Conservation (phyloP, 2,113 vertebrate genomes). For the Rhea pennata region DNA sequence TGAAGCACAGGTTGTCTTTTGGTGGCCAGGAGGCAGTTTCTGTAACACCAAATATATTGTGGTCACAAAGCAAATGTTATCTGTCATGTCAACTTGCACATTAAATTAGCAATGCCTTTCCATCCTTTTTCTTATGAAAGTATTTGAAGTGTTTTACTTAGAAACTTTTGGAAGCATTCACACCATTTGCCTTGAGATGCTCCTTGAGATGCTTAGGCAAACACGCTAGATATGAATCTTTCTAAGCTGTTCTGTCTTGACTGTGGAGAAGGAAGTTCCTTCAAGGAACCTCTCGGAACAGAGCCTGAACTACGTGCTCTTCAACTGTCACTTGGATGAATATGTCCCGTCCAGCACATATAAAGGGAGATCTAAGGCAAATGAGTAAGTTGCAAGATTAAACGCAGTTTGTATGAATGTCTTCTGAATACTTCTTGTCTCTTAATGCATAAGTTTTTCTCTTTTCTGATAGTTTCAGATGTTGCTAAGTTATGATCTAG, state of each 20-base stretch:
- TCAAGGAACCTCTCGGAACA: neutral
- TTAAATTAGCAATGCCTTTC: neutral
- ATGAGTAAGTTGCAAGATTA: neutral
- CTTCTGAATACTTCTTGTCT: neutral
- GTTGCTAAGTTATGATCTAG: neutral
- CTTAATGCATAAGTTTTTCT: neutral
- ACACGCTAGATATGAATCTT: neutral
- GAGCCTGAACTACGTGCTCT: accelerated
- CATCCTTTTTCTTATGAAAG: neutral
- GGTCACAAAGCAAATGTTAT: neutral
- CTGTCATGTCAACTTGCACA: neutral
- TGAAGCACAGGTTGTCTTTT: neutral
- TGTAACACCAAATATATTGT: neutral
- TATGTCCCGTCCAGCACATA: neutral
- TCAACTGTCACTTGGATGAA: neutral
- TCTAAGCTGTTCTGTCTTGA: neutral
- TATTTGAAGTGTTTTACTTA: neutral
- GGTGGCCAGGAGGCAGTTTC: neutral
- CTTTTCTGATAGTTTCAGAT: neutral
- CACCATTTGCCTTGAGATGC: neutral
- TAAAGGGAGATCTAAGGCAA: neutral
- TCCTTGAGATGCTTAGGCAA: neutral
- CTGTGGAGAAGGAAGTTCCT: neutral
- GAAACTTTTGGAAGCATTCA: accelerated
- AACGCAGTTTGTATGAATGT: neutral